Conservation (phyloP, 1,140 invertebrate genomes). For the Drosophila pallidifrons region DNA sequence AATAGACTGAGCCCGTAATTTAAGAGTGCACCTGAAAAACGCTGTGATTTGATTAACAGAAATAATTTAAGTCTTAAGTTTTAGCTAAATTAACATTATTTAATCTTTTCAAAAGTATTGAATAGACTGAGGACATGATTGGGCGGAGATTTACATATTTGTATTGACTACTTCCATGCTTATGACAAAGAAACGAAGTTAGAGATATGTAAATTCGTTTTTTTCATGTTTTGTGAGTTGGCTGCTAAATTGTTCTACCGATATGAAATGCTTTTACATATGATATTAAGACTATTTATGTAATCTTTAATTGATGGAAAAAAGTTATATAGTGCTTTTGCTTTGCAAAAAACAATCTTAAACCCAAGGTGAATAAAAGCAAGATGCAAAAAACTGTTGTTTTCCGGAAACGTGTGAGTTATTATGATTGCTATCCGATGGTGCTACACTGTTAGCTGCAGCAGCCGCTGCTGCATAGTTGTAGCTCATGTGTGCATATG, state of each 20-base stretch:
- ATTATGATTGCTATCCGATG: constrained; percentile 19
- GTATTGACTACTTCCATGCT: constrained; percentile 57
- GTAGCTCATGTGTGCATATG: constrained; percentile 73
- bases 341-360: constrained; percentile 31
- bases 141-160: constrained; percentile 61
- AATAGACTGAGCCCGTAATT: too few species aligned
- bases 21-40: too few species aligned
- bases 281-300: constrained; percentile 13
- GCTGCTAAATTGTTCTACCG: background rate
- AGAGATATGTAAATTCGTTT: constrained; percentile 81
- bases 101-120: constrained; percentile 44
- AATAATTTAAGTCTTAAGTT: background rate
- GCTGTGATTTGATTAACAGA: background rate
- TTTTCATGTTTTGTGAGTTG: constrained; percentile 26
- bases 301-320: constrained; percentile 8
- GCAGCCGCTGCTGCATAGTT: constrained; percentile 70
- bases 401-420: constrained; percentile 66
- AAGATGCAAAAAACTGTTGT: constrained; percentile 81
- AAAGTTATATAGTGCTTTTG: background rate
- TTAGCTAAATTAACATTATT: constrained; percentile 50
- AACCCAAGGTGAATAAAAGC: constrained; percentile 83
- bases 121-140: constrained; percentile 46
- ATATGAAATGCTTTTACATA: constrained; percentile 24
- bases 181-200: constrained; percentile 28
- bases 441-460: constrained; percentile 42